phyloP scores from a whole-genome alignment of 2,888 invertebrate species.

The Seladonia tumulorum region DNA sequence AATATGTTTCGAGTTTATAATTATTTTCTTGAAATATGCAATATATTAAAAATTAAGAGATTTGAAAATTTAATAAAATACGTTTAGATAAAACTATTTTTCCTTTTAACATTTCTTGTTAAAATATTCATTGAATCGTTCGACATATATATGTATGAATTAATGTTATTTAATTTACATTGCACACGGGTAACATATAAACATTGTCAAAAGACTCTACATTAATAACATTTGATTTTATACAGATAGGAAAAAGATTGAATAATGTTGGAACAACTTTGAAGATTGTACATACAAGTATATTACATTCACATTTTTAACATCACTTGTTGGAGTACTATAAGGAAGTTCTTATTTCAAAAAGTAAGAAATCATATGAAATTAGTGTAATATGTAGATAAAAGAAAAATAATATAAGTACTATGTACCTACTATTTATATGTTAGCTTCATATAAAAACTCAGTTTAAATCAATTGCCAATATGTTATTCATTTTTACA shows the following conservation, averaged over 20 bases:
- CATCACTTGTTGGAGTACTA: conserved; percentile 14
- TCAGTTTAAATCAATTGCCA: conserved; percentile 25
- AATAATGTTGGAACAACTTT: conserved; percentile 31
- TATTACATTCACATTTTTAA: conserved; percentile 38
- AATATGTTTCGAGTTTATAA: background rate
- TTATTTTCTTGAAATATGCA: background rate
- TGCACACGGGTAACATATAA: conserved; percentile 21
- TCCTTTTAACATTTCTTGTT: conserved; percentile 23
- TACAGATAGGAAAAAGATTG: conserved; percentile 40
- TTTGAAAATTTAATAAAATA: conserved; percentile 7
- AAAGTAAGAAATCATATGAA: conserved; percentile 31
- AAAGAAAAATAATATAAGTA: conserved; percentile 27
- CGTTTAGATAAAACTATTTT: conserved; percentile 9
- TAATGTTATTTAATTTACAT: conserved; percentile 21
- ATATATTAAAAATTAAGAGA: conserved; percentile 18
- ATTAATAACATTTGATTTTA: conserved; percentile 27
- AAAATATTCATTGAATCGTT: conserved; percentile 21
- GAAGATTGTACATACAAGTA: conserved; percentile 43
- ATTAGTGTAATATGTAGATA: conserved; percentile 23
- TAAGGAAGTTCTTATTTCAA: conserved; percentile 25
- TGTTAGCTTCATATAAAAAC: conserved; percentile 18
- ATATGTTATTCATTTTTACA: conserved; percentile 30
- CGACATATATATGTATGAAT: background rate
- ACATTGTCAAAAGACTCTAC: conserved; percentile 9
- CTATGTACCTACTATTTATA: conserved; percentile 33